These are phyloP conservation scores for Microtus ochrogaster DNA, from an alignment of 2,113 vertebrate genomes.

Conservation along the genomic window DNA sequence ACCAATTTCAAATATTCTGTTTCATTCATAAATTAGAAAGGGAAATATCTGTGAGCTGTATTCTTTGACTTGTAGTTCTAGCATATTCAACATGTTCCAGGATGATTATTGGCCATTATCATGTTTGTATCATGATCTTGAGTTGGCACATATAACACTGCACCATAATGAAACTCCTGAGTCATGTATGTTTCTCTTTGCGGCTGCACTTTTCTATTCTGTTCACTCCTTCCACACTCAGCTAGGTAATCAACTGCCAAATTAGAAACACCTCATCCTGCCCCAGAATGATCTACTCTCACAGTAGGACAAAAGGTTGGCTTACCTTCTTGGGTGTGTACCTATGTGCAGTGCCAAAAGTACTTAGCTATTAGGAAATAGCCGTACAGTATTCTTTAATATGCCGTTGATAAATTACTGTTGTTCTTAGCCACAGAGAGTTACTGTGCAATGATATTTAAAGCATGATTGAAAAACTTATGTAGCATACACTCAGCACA, in stretches of 20 bases:
- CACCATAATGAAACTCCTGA: not conserved
- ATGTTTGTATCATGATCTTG: not conserved
- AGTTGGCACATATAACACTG: not conserved
- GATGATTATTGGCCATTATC: not conserved
- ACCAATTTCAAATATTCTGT: not conserved
- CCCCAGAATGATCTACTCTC: not conserved
- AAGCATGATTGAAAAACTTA: conserved; percentile 20
- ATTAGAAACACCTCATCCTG: not conserved
- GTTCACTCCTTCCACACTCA: not conserved
- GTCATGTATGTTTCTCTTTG: not conserved
- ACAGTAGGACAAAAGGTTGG: not conserved
- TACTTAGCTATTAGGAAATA: not conserved
- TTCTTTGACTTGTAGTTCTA: not conserved
- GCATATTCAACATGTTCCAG: not conserved
- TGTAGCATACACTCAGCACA: conserved; percentile 18
- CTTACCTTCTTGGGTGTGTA: not conserved
- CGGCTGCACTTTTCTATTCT: not conserved
- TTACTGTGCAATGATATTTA: conserved; percentile 4
- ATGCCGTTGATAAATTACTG: not conserved
- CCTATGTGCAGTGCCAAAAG: not conserved
- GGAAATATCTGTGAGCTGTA: not conserved
- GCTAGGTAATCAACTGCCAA: not conserved
- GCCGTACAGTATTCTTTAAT: not conserved
- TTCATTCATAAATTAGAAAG: not conserved
- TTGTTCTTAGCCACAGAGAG: not conserved